Evolutionary conservation across 2,888 invertebrate genomes (phyloP).

Genomic region (Polylopha cassiicola): DNA sequence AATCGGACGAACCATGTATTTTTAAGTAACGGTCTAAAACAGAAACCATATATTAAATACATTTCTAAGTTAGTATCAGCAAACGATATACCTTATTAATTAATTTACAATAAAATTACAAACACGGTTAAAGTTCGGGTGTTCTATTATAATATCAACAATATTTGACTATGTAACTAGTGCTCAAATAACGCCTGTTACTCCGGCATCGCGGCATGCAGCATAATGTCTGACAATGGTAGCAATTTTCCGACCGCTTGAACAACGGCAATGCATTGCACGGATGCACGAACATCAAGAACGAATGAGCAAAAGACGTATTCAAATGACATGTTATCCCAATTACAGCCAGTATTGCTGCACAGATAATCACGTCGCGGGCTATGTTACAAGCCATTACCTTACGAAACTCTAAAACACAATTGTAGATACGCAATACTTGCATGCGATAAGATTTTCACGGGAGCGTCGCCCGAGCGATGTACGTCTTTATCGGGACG

Average conservation of each 20-base stretch:
- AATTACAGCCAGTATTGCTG: too few relatives aligned
- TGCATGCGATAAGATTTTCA: too few relatives aligned
- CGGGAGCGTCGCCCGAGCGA: too few relatives aligned
- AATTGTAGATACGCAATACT: conserved; percentile 3
- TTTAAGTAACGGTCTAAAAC: conserved; percentile 16
- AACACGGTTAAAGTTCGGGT: too few relatives aligned
- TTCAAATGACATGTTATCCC: conserved; percentile 16
- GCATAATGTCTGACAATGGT: conserved; percentile 20
- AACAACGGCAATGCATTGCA: conserved; percentile 26
- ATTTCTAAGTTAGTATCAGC: too few relatives aligned
- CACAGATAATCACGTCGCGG: too few relatives aligned
- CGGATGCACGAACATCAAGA: conserved; percentile 19
- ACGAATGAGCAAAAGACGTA: conserved; percentile 7
- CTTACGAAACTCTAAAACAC: conserved; percentile 12
- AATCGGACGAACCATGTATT: conserved; percentile 20
- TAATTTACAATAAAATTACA: too few relatives aligned
- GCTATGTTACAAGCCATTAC: conserved; percentile 16
- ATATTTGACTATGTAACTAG: conserved; percentile 6
- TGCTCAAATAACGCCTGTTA: conserved; percentile 12
- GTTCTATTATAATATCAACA: too few relatives aligned
- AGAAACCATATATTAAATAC: conserved; percentile 12
- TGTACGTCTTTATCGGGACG: too few relatives aligned
- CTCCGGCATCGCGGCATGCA: conserved; percentile 9
- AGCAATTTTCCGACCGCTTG: conserved; percentile 40
- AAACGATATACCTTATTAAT: too few relatives aligned